Conservation (phyloP, 2,797 vertebrate species). For the Limosa lapponica region DNA sequence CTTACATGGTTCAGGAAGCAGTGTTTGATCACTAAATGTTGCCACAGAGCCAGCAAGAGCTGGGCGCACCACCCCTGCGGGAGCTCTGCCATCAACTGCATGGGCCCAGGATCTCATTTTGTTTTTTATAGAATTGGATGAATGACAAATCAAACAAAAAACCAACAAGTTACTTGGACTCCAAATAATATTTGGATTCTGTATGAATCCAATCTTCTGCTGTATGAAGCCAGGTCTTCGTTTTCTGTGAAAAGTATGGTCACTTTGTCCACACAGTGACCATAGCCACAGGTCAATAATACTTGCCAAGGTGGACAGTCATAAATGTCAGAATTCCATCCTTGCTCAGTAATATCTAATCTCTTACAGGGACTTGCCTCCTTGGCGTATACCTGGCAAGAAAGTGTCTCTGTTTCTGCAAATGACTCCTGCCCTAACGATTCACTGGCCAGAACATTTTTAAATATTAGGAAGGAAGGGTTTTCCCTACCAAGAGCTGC, state of each 20-base stretch:
- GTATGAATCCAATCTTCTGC: background rate
- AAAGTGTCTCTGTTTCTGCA: background rate
- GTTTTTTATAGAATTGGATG: background rate
- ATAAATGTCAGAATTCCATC: background rate
- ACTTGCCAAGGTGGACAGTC: background rate
- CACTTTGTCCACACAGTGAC: background rate
- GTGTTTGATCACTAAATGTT: background rate
- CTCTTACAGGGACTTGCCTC: background rate
- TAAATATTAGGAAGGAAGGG: background rate
- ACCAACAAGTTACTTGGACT: background rate
- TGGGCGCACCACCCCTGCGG: background rate
- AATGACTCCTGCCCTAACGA: background rate
- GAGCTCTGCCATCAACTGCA: background rate
- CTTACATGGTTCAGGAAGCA: background rate
- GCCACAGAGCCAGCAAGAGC: background rate
- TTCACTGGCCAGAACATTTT: background rate
- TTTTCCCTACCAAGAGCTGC: background rate
- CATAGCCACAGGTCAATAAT: background rate
- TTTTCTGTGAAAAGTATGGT: background rate
- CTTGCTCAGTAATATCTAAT: background rate
- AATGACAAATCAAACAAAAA: constrained; percentile 27
- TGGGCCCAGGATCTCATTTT: background rate
- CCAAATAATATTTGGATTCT: background rate
- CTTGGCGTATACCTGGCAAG: background rate
- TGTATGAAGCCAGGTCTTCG: background rate